A percentile compares a stretch with the other conserved stretches of the same genome.
phyloP scores from a whole-genome alignment of 2,888 invertebrate genomes.

The Arctia plantaginis region DNA sequence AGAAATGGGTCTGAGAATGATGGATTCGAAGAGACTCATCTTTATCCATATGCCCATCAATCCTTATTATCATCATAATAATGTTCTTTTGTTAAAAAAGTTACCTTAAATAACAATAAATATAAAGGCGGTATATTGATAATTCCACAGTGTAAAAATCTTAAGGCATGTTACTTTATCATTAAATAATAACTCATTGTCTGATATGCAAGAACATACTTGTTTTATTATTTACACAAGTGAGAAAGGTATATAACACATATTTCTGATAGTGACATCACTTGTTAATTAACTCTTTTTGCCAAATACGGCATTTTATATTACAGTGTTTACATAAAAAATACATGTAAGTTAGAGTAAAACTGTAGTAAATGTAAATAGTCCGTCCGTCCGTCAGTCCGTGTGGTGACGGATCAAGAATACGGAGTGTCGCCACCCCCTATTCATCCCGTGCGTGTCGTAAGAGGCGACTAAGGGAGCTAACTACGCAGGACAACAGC shows the following conservation, averaged over 20 bases:
- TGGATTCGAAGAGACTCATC: too few species aligned
- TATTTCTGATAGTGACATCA: constrained; percentile 74
- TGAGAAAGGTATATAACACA: constrained; percentile 52
- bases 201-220: constrained; percentile 15
- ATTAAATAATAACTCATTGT: constrained; percentile 30
- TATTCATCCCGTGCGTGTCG: too few species aligned
- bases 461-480: too few species aligned
- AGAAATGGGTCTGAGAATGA: too few species aligned
- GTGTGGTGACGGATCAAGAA: too few species aligned
- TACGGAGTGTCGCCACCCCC: too few species aligned
- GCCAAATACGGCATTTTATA: constrained; percentile 34
- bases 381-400: too few species aligned
- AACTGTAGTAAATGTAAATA: too few species aligned
- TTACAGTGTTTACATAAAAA: constrained; percentile 33
- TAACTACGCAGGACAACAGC: too few species aligned
- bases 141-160: background rate
- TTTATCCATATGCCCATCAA: too few species aligned
- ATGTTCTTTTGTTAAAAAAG: background rate
- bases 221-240: constrained; percentile 68
- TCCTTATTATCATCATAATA: background rate
- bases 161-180: background rate
- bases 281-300: constrained; percentile 42
- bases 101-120: background rate
- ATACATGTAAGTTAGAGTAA: constrained; percentile 8
- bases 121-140: background rate